These are phyloP conservation scores for Athene noctua DNA, from an alignment of 2,113 vertebrate genomes.

Conservation along the genomic window DNA sequence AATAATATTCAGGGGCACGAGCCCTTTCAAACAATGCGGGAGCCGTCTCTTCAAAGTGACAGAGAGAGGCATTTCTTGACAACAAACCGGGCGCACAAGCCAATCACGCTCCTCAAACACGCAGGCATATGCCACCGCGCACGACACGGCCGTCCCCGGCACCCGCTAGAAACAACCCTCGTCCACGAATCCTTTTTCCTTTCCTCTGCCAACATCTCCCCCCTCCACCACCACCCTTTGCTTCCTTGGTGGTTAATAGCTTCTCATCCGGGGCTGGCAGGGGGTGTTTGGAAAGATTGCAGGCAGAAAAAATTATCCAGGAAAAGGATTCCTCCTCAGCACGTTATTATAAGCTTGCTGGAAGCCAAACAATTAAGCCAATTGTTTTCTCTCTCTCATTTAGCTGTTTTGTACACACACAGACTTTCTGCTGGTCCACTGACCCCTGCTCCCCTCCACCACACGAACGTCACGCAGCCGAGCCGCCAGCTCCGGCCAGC, in stretches of 20 bases:
- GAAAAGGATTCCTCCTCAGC: background rate
- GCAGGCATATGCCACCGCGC: background rate
- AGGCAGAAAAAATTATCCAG: background rate
- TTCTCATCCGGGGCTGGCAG: background rate
- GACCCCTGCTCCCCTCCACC: background rate
- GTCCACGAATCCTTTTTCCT: background rate
- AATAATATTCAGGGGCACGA: background rate
- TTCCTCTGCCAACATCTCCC: background rate
- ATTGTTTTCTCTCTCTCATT: constrained; percentile 17
- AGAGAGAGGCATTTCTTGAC: background rate
- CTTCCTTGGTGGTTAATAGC: background rate
- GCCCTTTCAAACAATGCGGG: background rate
- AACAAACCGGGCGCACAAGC: background rate
- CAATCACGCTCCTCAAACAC: background rate
- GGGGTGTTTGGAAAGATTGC: background rate
- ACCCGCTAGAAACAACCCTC: background rate
- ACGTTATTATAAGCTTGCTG: background rate
- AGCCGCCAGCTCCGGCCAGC: background rate
- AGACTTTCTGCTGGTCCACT: background rate
- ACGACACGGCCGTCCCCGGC: accelerated
- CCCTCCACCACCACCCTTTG: background rate
- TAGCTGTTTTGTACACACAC: background rate
- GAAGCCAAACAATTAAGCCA: constrained; percentile 25
- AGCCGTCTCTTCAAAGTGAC: background rate
- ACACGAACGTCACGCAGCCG: background rate